These are phyloP conservation scores for Neelides sp. DNA, from an alignment of 1,140 invertebrate genomes.

Conservation along the genomic window DNA sequence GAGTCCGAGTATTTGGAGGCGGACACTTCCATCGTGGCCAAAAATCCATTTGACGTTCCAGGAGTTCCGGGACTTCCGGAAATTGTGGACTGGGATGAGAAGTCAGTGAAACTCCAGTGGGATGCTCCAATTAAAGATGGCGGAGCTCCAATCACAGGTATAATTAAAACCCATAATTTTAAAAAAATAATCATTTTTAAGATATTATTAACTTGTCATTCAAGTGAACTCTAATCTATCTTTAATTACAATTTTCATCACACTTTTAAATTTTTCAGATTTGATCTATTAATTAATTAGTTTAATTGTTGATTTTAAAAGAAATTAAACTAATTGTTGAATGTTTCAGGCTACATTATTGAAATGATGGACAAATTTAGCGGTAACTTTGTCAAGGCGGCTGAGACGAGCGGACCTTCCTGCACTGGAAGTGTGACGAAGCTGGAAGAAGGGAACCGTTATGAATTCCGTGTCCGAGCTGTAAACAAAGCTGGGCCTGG, in stretches of 20 bases:
- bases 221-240: background rate
- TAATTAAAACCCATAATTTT: too few relatives aligned
- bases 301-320: background rate
- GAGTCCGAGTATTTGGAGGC: constrained; percentile 85
- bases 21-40: constrained; percentile 71
- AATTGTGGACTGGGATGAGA: constrained; percentile 84
- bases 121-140: constrained; percentile 88
- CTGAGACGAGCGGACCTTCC: constrained; percentile 60
- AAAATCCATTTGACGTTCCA: constrained; percentile 78
- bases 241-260: background rate
- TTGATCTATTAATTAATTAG: background rate
- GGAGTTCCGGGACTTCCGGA: constrained; percentile 60
- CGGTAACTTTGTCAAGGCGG: constrained; percentile 51
- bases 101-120: constrained; percentile 89
- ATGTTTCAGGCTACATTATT: constrained; percentile 65
- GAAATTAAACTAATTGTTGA: background rate
- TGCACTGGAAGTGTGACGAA: constrained; percentile 73
- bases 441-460: constrained; percentile 84
- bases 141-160: constrained; percentile 76
- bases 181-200: too few relatives aligned
- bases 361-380: constrained; percentile 67
- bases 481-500: constrained; percentile 92
- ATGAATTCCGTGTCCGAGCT: constrained; percentile 87
- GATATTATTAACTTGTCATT: constrained; percentile 18
- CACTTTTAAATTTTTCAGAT: background rate